Percentiles rank a stretch among this genome's conserved stretches.
These are phyloP conservation scores for Dusona sp. DNA, from an alignment of 2,888 invertebrate species.

Conservation along the genomic window DNA sequence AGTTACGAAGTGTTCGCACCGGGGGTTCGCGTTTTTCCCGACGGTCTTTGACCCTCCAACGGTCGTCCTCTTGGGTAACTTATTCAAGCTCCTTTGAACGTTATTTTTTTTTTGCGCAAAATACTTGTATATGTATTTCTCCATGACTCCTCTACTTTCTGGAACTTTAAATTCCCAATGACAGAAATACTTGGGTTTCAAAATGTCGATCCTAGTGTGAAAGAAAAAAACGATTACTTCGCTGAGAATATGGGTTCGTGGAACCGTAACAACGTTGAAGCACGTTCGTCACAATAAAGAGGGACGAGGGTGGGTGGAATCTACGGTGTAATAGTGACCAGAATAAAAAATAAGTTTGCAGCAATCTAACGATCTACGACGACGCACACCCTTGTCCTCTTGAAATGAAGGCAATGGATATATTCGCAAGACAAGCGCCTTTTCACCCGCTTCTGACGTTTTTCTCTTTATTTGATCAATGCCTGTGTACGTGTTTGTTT, in stretches of 20 bases:
- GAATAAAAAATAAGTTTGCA: slow-evolving; percentile 61
- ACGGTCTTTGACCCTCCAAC: slow-evolving; percentile 40
- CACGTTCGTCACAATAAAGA: slow-evolving; percentile 7
- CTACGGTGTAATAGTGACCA: slow-evolving; percentile 23
- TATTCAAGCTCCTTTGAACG: slow-evolving; percentile 3
- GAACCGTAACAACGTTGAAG: slow-evolving; percentile 10
- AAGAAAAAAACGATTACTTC: neutral
- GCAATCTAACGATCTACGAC: slow-evolving; percentile 43
- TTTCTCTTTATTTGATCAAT: neutral
- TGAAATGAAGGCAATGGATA: slow-evolving; percentile 19
- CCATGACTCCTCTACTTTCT: neutral
- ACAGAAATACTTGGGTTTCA: neutral
- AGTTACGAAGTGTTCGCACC: slow-evolving; percentile 22
- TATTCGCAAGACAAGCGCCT: slow-evolving; percentile 17
- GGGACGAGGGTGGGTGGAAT: neutral
- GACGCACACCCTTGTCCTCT: slow-evolving; percentile 15
- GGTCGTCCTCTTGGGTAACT: slow-evolving; percentile 21
- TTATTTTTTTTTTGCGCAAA: slow-evolving; percentile 10
- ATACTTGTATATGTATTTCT: neutral
- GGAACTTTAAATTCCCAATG: neutral
- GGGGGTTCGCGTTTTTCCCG: slow-evolving; percentile 21
- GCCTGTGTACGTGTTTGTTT: slow-evolving; percentile 11
- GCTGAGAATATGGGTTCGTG: neutral
- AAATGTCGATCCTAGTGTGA: neutral
- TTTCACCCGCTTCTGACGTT: neutral